Conservation (phyloP, 2,113 vertebrate genomes). For the Psilopsiagon aurifrons region DNA sequence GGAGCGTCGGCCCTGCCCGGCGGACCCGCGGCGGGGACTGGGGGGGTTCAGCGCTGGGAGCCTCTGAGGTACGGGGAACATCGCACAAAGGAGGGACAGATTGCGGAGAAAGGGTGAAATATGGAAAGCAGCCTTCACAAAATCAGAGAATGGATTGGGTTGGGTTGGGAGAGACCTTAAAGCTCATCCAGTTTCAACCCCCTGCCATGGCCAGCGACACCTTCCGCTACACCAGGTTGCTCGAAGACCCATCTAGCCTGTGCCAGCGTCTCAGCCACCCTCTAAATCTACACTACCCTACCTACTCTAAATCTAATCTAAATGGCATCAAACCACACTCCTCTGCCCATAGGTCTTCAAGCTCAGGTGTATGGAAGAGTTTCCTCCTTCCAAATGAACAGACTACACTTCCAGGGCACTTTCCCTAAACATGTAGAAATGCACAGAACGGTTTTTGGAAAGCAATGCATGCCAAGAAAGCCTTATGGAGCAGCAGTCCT, state of each 20-base stretch:
- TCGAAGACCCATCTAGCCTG: background rate
- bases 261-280: background rate
- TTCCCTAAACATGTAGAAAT: rapidly evolving
- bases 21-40: rapidly evolving
- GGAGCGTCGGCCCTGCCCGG: no score
- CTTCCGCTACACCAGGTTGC: background rate
- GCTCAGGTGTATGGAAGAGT: background rate
- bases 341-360: background rate
- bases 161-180: background rate
- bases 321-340: background rate
- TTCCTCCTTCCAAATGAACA: background rate
- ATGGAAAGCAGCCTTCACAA: background rate
- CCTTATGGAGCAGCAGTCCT: background rate
- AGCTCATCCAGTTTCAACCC: background rate
- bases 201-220: background rate
- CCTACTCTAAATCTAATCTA: background rate
- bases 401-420: background rate
- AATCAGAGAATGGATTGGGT: background rate
- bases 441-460: background rate
- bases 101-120: background rate
- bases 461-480: background rate
- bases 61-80: background rate
- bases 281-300: background rate
- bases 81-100: background rate
- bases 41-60: background rate